Percentiles rank a stretch among this genome's conserved stretches.
These are phyloP conservation scores for Neostethus bicornis DNA, from an alignment of 2,797 vertebrate species.

Conservation along the genomic window DNA sequence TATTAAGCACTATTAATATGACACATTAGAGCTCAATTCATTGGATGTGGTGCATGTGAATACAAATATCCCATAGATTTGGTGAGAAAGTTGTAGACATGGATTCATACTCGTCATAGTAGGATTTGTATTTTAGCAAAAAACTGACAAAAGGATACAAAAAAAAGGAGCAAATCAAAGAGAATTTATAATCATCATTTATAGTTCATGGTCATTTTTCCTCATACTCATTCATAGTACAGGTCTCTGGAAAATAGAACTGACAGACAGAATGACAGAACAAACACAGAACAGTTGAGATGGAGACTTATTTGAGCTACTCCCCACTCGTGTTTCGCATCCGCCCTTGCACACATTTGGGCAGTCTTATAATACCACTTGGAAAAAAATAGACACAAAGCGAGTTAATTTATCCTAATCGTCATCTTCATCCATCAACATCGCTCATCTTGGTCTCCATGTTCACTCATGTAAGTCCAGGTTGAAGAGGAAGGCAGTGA, in stretches of 20 bases:
- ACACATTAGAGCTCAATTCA: neutral
- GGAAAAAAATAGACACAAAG: constrained; percentile 55
- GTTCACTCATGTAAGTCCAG: constrained; percentile 57
- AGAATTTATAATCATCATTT: constrained; percentile 77
- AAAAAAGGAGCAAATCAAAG: constrained; percentile 72
- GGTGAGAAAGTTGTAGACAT: constrained; percentile 11
- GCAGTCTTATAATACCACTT: constrained; percentile 67
- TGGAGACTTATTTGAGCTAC: constrained; percentile 64
- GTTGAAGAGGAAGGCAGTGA: constrained; percentile 74
- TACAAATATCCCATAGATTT: neutral
- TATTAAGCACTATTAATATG: neutral
- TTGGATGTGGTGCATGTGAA: constrained; percentile 2
- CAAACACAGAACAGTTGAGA: constrained; percentile 78
- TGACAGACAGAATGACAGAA: constrained; percentile 80
- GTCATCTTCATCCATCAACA: constrained; percentile 34
- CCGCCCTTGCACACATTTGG: constrained; percentile 56
- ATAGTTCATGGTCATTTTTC: constrained; percentile 76
- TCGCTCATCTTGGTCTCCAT: constrained; percentile 41
- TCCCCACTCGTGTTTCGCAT: constrained; percentile 56
- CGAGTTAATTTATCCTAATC: constrained; percentile 54
- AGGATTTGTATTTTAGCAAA: constrained; percentile 69
- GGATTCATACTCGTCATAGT: constrained; percentile 48
- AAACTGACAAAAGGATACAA: constrained; percentile 68
- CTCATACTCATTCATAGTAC: constrained; percentile 78
- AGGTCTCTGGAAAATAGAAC: constrained; percentile 85